These are phyloP conservation scores for Eugnorisma glareosa DNA, from an alignment of 2,888 invertebrate genomes.

Conservation along the genomic window DNA sequence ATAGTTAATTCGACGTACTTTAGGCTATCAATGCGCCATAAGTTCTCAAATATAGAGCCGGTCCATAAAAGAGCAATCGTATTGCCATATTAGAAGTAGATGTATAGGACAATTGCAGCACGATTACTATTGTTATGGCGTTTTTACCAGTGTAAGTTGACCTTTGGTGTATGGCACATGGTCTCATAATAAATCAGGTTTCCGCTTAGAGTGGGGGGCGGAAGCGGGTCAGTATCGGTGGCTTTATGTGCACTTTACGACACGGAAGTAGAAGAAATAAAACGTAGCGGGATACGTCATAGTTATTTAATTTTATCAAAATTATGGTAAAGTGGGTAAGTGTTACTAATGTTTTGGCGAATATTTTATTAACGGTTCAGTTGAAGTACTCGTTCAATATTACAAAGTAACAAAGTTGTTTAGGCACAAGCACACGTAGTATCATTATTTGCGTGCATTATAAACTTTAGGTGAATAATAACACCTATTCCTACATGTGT, in stretches of 20 bases:
- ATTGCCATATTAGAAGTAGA: constrained; percentile 66
- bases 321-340: constrained; percentile 43
- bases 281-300: constrained; percentile 54
- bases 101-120: constrained; percentile 61
- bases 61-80: constrained; percentile 61
- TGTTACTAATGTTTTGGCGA: constrained; percentile 27
- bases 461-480: background rate
- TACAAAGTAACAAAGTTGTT: too few species aligned
- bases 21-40: constrained; percentile 58
- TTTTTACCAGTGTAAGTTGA: constrained; percentile 46
- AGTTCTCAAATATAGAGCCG: constrained; percentile 51
- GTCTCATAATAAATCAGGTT: constrained; percentile 35
- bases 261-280: constrained; percentile 59
- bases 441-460: background rate
- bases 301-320: constrained; percentile 37
- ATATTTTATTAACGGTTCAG: constrained; percentile 23
- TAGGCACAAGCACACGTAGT: background rate
- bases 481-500: background rate
- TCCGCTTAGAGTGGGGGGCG: constrained; percentile 28
- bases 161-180: constrained; percentile 14
- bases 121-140: constrained; percentile 60
- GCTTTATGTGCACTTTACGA: constrained; percentile 48
- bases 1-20: constrained; percentile 36
- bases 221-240: constrained; percentile 54
- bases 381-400: background rate